Evolutionary conservation across 64 coral and sea anemone species (phyloP), one percentile per base, ranked within the genome.

Genomic region (Pocillopora damicornis): DNA sequence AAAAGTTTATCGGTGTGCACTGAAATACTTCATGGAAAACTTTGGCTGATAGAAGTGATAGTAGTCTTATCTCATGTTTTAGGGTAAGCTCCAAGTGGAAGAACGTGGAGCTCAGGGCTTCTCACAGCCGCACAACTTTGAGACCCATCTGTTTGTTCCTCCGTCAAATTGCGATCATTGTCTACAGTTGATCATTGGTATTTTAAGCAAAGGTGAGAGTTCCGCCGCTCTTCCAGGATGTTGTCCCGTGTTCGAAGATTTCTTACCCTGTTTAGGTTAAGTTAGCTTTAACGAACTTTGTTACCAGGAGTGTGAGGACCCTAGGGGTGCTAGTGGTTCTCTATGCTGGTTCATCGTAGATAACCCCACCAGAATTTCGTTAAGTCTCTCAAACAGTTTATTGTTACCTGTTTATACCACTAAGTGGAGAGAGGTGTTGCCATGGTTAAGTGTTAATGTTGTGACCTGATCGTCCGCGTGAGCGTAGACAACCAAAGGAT

Each of bases 141-240:
- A 85, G 16, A 79, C 87, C 63, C 88, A 99, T 58, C 88, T 85
- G 26, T 99, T 99, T 75, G 72, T 99, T 65, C 92, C 93, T 25
- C 97, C 97, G 22, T 93, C 97, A 26, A 95, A 99, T 82, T 99
- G 97, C 25, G 97, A 99, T 58, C 90, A 87, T 75, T 99, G 97
- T 76, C 86, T 89, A 15, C 88, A 94, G 84, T 79, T 94, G 60
- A 96, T 96, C 76, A 93, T 96, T 80, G 91, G 91, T 12, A 89
- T 96, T 25, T 35, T 93, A 7, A 92, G 89, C 61, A 91, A 76
- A 91, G 91, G 92, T 98, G 71, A 90, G 63, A 51, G 42, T 51
- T 51, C 42, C 38, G n/a, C 15, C 30, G 35, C 78, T 36, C 25
- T n/a, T 58, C n/a, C 10, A 56, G 9, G 57, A 30, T 22, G 17